Evolutionary conservation across 1,140 invertebrate genomes (phyloP).

Genomic region (Apis florea): DNA sequence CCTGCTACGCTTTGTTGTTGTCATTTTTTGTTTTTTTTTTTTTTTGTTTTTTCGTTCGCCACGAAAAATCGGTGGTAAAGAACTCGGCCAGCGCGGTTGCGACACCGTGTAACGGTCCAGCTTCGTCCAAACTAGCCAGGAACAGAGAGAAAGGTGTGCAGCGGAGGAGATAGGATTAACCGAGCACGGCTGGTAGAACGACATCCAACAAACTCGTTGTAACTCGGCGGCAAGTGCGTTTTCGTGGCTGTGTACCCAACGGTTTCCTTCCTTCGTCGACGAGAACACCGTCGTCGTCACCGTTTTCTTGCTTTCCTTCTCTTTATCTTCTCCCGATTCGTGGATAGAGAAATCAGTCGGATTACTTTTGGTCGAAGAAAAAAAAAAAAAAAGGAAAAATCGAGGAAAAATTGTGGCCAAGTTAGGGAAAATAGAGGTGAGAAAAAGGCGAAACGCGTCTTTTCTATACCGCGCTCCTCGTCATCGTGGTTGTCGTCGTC

Average conservation of each 20-base stretch:
- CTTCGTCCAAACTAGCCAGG: slow-evolving; percentile 35
- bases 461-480: slow-evolving; percentile 54
- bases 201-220: slow-evolving; percentile 22
- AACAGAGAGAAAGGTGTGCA: slow-evolving; percentile 47
- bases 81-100: slow-evolving; percentile 32
- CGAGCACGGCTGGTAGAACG: background rate
- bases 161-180: slow-evolving; percentile 31
- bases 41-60: no score
- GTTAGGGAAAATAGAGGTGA: no score
- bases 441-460: slow-evolving; percentile 46
- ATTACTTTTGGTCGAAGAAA: slow-evolving; percentile 27
- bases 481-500: slow-evolving; percentile 36
- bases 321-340: no score
- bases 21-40: background rate
- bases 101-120: slow-evolving; percentile 54
- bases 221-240: background rate
- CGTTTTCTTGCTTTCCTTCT: background rate
- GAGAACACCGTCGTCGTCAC: background rate
- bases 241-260: background rate
- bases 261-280: slow-evolving; percentile 8
- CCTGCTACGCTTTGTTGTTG: background rate
- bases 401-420: no score
- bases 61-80: slow-evolving; percentile 17
- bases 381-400: background rate
- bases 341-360: background rate